Base-by-base conservation (phyloP, 2,113 vertebrate genomes). In the Paradoxurus hermaphroditus region DNA sequence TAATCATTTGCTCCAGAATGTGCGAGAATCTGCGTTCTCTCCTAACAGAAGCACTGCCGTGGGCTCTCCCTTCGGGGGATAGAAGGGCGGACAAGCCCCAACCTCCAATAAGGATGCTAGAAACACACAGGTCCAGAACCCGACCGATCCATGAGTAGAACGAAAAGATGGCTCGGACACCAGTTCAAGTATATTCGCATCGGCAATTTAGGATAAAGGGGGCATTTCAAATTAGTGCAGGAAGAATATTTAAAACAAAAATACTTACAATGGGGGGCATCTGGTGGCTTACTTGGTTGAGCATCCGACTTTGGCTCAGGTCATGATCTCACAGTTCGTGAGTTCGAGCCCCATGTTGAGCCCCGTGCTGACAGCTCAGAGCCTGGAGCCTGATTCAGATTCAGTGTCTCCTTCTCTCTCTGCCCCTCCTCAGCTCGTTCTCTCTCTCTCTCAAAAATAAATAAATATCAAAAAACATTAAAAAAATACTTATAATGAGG, bases 11-110 rank as follows among this genome's bases (percentile, higher is more conserved):
- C 65, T 86, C 49, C 62, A 34, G 68, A 70, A 65, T 53, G 36
- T 68, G 29, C 88, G 49, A 82, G 72, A 70, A 88, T 82, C n/a
- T n/a, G n/a, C 21, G 51, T 36, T 73, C 79, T 87, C 85, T 94
- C 31, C 53, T 51, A 77, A 88, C 51, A 1, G 16, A 77, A 49
- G 25, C 25, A 15, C 23, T 13, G 11, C 10, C 8, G 8, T 11
- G 14, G 23, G 29, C 39, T 51, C 21, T 39, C 3, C 56, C 31
- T 73, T 31, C 34, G 51, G 44, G 41, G 75, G 81, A 15, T 0
- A 53, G 62, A 36, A 31, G 15, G n/a, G 25, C 56, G 77, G 14
- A 72, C 31, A 59, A 51, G 62, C 21, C 39, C 31, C 44, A 46
- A 3, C 23, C 67, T 16, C 5, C 14, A 86, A 15, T 10, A 81